Conservation (phyloP, 2,888 invertebrate genomes). For the Zygothrica quintamaculata region DNA sequence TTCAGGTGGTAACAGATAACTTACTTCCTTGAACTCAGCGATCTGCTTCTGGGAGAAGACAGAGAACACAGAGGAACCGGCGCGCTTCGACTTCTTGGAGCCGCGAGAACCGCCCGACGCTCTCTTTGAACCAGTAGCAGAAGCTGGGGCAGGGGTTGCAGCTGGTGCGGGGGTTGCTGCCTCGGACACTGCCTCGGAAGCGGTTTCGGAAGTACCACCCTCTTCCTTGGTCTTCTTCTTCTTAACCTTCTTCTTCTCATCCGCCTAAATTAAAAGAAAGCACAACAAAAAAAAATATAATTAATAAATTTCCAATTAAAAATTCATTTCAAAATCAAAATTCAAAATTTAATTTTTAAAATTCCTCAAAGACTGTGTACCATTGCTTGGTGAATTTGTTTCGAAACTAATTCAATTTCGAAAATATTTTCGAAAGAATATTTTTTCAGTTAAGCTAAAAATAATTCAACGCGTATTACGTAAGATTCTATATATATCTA, state of each 20-base stretch:
- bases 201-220: slow-evolving; percentile 86
- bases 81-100: slow-evolving; percentile 91
- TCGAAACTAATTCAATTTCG: slow-evolving; percentile 25
- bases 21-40: slow-evolving; percentile 97
- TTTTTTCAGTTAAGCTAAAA: slow-evolving; percentile 36
- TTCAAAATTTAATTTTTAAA: not conserved
- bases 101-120: slow-evolving; percentile 89
- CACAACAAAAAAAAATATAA: slow-evolving; percentile 6
- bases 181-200: slow-evolving; percentile 86
- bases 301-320: slow-evolving; percentile 2
- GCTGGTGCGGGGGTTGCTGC: slow-evolving; percentile 89
- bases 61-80: slow-evolving; percentile 97
- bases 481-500: slow-evolving; percentile 45
- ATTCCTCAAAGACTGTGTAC: not conserved
- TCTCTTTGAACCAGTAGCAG: slow-evolving; percentile 91
- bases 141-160: slow-evolving; percentile 88
- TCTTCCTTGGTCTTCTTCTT: slow-evolving; percentile 93
- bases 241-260: slow-evolving; percentile 97
- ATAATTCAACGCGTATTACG: slow-evolving; percentile 55
- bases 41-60: slow-evolving; percentile 98
- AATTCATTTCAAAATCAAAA: not conserved
- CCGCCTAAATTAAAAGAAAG: slow-evolving; percentile 87
- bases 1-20: slow-evolving; percentile 44
- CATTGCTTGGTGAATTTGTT: slow-evolving; percentile 28
- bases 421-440: slow-evolving; percentile 27